A percentile compares a stretch with the other conserved stretches of the same genome.
phyloP scores from a whole-genome alignment of 2,113 vertebrate species.

The Lamprologus sp. region DNA sequence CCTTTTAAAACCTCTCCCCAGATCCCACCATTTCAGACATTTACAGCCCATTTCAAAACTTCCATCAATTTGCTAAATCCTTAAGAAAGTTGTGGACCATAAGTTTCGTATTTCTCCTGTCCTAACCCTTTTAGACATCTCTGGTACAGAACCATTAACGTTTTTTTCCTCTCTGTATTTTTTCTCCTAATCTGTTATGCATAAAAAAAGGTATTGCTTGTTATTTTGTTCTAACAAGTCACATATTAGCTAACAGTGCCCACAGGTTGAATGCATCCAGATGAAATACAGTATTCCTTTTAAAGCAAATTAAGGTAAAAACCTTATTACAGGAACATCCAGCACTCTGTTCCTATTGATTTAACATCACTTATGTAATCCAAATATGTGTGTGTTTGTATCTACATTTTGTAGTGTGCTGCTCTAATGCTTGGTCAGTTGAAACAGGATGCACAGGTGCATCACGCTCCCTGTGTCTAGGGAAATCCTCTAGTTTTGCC shows the following conservation, averaged over 20 bases:
- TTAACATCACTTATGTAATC: constrained; percentile 3
- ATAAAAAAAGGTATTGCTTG: not conserved
- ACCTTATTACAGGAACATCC: constrained; percentile 16
- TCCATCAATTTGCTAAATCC: not conserved
- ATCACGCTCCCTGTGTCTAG: not conserved
- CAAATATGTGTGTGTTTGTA: not conserved
- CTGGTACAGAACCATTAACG: not conserved
- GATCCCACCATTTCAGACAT: not conserved
- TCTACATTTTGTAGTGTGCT: not conserved
- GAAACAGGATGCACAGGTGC: constrained; percentile 29
- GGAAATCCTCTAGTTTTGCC: not conserved
- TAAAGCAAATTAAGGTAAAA: not conserved
- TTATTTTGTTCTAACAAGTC: not conserved
- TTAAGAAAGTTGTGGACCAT: not conserved
- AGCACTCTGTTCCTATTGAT: not conserved
- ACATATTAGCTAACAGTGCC: not conserved
- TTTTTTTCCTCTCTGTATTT: not conserved
- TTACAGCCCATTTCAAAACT: not conserved
- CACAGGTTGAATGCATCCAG: not conserved
- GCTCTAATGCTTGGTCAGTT: constrained; percentile 18
- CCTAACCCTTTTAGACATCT: not conserved
- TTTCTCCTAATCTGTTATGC: not conserved
- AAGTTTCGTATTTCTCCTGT: not conserved
- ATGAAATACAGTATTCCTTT: not conserved
- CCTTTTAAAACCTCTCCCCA: not conserved